Evolutionary conservation across 2,113 vertebrate species (phyloP).

Genomic region (Pavo muticus): DNA sequence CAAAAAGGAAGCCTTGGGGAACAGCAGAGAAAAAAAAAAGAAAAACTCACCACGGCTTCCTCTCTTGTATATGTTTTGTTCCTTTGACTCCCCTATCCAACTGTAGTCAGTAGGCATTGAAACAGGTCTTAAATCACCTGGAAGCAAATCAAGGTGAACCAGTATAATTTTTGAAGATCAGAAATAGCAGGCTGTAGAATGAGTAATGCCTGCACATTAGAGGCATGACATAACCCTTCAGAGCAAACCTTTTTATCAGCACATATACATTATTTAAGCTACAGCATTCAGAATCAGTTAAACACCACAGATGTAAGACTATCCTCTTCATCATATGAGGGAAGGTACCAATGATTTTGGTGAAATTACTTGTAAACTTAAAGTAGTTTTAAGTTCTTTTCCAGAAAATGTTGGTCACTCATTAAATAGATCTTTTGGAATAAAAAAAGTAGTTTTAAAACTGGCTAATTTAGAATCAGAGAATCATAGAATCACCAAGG

Average conservation of each 20-base stretch:
- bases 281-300: not conserved
- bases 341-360: not conserved
- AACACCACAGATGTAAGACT: rapidly evolving
- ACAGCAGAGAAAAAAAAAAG: not conserved
- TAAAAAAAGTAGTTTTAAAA: not conserved
- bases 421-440: not conserved
- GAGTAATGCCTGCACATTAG: not conserved
- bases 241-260: not conserved
- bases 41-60: slow-evolving; percentile 86
- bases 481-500: too few species aligned
- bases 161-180: slow-evolving; percentile 1
- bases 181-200: not conserved
- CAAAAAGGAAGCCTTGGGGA: not conserved
- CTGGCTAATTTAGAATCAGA: not conserved
- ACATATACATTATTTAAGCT: not conserved
- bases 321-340: not conserved
- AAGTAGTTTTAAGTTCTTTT: not conserved
- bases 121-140: slow-evolving; percentile 91
- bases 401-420: not conserved
- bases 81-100: slow-evolving; percentile 87
- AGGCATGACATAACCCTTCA: not conserved
- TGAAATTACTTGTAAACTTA: not conserved
- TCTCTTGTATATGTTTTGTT: slow-evolving; percentile 86
- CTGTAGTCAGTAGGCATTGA: slow-evolving; percentile 86
- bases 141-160: slow-evolving; percentile 77